Percentiles rank a stretch among this genome's conserved stretches.
These are phyloP conservation scores for Aphelenchoides bicaudatus DNA, from an alignment of 2,888 invertebrate genomes.

Conservation along the genomic window DNA sequence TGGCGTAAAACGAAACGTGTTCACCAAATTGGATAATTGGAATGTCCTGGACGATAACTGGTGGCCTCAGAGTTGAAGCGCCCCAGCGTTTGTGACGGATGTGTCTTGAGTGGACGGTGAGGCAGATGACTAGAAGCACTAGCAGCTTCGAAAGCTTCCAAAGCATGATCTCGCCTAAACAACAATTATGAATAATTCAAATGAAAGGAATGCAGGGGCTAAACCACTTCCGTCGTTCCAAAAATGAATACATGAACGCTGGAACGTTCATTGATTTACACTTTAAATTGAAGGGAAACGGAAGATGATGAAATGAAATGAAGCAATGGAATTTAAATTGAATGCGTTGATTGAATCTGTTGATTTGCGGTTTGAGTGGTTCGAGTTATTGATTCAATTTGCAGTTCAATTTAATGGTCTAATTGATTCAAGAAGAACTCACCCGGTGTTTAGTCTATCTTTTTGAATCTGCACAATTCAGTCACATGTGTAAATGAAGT, in stretches of 20 bases:
- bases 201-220: not conserved
- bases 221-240: slow-evolving; percentile 1
- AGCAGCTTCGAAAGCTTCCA: not conserved
- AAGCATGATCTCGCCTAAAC: not conserved
- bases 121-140: not conserved
- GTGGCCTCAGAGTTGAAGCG: too few species aligned
- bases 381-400: too few species aligned
- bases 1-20: slow-evolving; percentile 3
- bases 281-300: not conserved
- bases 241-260: not conserved
- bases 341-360: too few species aligned
- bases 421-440: too few species aligned
- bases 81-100: too few species aligned
- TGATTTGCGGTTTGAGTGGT: too few species aligned
- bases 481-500: too few species aligned
- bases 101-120: too few species aligned
- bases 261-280: not conserved
- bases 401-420: too few species aligned
- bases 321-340: not conserved
- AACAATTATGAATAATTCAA: not conserved
- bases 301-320: not conserved
- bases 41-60: not conserved
- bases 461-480: too few species aligned
- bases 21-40: slow-evolving; percentile 4
- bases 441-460: too few species aligned